Conservation (phyloP, 2,888 invertebrate genomes). For the Muscina levida region DNA sequence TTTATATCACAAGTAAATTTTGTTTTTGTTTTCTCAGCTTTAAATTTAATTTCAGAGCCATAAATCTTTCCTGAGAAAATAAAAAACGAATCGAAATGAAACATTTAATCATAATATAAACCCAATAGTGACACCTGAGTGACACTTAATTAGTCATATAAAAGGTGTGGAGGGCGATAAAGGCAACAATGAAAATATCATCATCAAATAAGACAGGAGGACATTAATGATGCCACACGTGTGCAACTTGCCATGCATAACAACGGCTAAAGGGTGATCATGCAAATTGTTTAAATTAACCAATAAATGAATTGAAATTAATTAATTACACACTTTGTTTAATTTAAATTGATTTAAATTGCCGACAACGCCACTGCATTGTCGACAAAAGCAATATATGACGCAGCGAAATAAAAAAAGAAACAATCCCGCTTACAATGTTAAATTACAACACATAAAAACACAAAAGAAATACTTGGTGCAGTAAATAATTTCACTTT, state of each 20-base stretch:
- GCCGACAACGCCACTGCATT: neutral
- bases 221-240: conserved; percentile 6
- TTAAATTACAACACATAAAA: too few species aligned
- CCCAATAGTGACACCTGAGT: conserved; percentile 31
- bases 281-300: conserved; percentile 12
- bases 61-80: too few species aligned
- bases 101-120: conserved; percentile 46
- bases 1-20: too few species aligned
- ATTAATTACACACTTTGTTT: conserved; percentile 37
- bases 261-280: conserved; percentile 1
- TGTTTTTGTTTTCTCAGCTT: too few species aligned
- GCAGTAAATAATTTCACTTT: conserved; percentile 31
- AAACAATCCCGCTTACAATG: neutral
- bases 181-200: too few species aligned
- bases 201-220: too few species aligned
- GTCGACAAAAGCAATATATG: neutral
- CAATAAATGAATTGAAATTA: conserved; percentile 34
- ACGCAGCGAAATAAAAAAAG: neutral
- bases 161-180: neutral
- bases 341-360: conserved; percentile 37
- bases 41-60: too few species aligned
- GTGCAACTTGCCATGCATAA: neutral
- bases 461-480: too few species aligned
- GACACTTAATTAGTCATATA: conserved; percentile 52
- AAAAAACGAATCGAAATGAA: too few species aligned